Evolutionary conservation across 2,797 vertebrate genomes (phyloP).

Genomic region (Argyrosomus regius): DNA sequence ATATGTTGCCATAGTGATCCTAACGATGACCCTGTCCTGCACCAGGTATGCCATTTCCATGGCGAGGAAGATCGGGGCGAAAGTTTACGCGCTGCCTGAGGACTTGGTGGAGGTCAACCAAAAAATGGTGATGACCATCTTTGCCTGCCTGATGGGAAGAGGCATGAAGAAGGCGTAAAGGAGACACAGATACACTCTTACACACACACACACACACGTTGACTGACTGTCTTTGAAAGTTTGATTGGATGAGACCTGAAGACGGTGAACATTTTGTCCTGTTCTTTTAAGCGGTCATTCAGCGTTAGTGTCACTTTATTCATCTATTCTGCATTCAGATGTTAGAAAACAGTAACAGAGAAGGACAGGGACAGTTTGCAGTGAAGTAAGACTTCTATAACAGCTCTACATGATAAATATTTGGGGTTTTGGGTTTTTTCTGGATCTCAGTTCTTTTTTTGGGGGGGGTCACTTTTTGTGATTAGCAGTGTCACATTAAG

Average conservation of each 20-base stretch:
- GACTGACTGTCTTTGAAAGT: conserved; percentile 76
- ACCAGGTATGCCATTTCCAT: conserved; percentile 95
- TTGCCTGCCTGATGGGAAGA: conserved; percentile 97
- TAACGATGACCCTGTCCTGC: conserved; percentile 24
- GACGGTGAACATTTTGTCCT: not conserved
- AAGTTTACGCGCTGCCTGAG: conserved; percentile 95
- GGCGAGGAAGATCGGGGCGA: conserved; percentile 95
- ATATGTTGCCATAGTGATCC: not conserved
- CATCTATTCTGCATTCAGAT: not conserved
- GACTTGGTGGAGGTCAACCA: conserved; percentile 96
- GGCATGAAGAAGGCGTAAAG: conserved; percentile 93
- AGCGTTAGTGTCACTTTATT: not conserved
- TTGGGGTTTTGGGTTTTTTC: conserved; percentile 1
- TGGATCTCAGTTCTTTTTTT: conserved; percentile 11
- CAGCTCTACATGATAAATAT: not conserved
- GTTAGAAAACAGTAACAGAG: no score
- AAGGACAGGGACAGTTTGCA: no score
- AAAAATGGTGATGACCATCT: conserved; percentile 99
- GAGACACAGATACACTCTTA: conserved; percentile 12
- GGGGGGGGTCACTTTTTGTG: not conserved
- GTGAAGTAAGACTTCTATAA: conserved; percentile 11
- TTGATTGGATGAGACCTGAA: conserved; percentile 42
- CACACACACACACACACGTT: conserved; percentile 18
- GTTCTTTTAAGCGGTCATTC: not conserved
- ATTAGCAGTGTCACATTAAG: not conserved